Conservation (phyloP, 2,888 invertebrate species). For the Hyposoter dolosus region DNA sequence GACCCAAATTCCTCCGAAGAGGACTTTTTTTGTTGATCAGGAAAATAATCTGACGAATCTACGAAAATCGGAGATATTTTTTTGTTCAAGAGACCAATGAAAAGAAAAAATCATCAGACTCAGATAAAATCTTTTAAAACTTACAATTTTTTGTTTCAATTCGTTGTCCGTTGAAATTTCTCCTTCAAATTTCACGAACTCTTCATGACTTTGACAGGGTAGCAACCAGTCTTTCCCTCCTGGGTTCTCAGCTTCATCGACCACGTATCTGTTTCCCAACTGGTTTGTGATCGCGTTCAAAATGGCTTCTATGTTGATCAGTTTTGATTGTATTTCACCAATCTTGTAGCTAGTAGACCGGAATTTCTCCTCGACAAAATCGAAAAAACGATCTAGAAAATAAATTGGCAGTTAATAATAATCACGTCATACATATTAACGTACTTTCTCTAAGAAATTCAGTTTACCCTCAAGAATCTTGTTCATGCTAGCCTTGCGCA, state of each 20-base stretch:
- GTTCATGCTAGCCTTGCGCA: too few relatives aligned
- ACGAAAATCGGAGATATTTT: background rate
- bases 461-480: too few relatives aligned
- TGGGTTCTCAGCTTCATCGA: background rate
- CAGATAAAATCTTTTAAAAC: background rate
- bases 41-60: background rate
- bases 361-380: background rate
- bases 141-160: constrained; percentile 10
- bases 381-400: background rate
- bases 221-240: background rate
- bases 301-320: constrained; percentile 1
- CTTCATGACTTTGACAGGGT: background rate
- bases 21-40: background rate
- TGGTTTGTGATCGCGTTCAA: background rate
- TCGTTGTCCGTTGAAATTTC: background rate
- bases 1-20: background rate
- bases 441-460: too few relatives aligned
- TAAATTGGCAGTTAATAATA: background rate
- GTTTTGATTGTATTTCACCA: background rate
- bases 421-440: too few relatives aligned
- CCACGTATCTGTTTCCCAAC: background rate
- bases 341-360: background rate
- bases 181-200: background rate
- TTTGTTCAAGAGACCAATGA: background rate
- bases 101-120: background rate